phyloP scores from a whole-genome alignment of 1,140 invertebrate genomes.

The Campoletis sonorensis region DNA sequence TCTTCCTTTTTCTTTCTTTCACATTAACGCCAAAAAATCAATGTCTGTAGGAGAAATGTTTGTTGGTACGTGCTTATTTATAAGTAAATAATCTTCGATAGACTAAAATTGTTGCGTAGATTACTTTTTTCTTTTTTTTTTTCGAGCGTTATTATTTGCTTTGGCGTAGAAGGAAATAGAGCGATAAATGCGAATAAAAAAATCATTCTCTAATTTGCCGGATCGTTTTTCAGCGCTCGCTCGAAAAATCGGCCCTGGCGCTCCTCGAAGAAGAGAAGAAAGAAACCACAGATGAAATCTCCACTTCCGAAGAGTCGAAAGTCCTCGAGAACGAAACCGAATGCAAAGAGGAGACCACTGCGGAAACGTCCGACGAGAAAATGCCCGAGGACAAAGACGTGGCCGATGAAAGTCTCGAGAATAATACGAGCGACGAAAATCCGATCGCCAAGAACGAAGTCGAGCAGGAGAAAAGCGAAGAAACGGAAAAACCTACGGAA shows the following conservation, averaged over 20 bases:
- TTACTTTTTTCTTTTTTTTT: slow-evolving; percentile 31
- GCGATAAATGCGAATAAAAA: neutral
- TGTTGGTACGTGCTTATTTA: slow-evolving; percentile 70
- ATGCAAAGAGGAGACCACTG: slow-evolving; percentile 60
- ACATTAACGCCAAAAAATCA: slow-evolving; percentile 61
- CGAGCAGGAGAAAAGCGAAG: slow-evolving; percentile 61
- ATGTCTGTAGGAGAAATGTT: slow-evolving; percentile 69
- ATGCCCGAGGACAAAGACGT: slow-evolving; percentile 37
- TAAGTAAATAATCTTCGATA: slow-evolving; percentile 45
- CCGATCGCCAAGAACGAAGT: slow-evolving; percentile 54
- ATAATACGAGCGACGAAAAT: slow-evolving; percentile 58
- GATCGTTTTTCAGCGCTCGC: slow-evolving; percentile 58
- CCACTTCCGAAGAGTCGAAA: slow-evolving; percentile 24
- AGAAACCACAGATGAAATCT: slow-evolving; percentile 38
- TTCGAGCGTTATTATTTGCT: slow-evolving; percentile 27
- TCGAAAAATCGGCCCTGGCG: slow-evolving; percentile 62
- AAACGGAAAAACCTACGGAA: slow-evolving; percentile 66
- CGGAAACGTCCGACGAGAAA: slow-evolving; percentile 44
- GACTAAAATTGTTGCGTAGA: neutral
- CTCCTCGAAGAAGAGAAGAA: slow-evolving; percentile 55
- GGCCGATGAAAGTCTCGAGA: slow-evolving; percentile 66
- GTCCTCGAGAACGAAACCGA: slow-evolving; percentile 45
- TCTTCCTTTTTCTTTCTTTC: slow-evolving; percentile 59
- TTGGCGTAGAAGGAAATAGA: slow-evolving; percentile 5
- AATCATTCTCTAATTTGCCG: slow-evolving; percentile 18